Base-by-base conservation (phyloP, 2,797 vertebrate species). In the Poecilia velifera region DNA sequence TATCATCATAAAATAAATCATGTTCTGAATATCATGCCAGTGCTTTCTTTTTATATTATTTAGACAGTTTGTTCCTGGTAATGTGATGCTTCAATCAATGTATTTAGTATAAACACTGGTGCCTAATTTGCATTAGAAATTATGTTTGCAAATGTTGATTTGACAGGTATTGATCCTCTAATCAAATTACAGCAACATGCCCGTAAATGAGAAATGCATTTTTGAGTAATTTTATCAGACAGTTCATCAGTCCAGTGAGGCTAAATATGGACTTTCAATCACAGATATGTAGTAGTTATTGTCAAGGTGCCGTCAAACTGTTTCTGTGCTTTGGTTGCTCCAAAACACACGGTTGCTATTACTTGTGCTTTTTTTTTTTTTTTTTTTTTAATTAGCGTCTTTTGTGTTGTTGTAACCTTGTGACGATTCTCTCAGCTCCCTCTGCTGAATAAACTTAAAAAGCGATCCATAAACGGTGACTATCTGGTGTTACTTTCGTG, bases 81-180 rank as follows among this genome's bases (percentile, higher is more conserved):
- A 88, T 84, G 74, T 57, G 6, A 64, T 77, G 45, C 66, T 43
- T 75, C 41, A 86, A 85, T 89, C n/a, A 2, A 87, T 85, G 28
- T 46, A 28, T 77, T 84, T 28, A 47, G 72, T 66, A 71, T 0
- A 14, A 84, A 77, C 47, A 62, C 45, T 77, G 51, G 3, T 20
- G 72, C 5, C 28, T 75, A 45, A 82, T 83, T 83, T 78, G 36
- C 73, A 83, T 85, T 64, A 41, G 55, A 85, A 81, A 86, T 57
- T 31, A 86, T 76, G 46, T 76, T 76, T 84, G 82, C 43, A 82
- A 78, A 90, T 82, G 82, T 80, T 87, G 81, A 83, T 86, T 78
- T 73, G 84, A 83, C 83, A 87, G 70, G 78, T 88, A 89, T 81
- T 83, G 90, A 93, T 87, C 78, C 47, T 84, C 20, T 72, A 81